phyloP scores from a whole-genome alignment of 2,797 vertebrate species.

The Galago senegalensis region DNA sequence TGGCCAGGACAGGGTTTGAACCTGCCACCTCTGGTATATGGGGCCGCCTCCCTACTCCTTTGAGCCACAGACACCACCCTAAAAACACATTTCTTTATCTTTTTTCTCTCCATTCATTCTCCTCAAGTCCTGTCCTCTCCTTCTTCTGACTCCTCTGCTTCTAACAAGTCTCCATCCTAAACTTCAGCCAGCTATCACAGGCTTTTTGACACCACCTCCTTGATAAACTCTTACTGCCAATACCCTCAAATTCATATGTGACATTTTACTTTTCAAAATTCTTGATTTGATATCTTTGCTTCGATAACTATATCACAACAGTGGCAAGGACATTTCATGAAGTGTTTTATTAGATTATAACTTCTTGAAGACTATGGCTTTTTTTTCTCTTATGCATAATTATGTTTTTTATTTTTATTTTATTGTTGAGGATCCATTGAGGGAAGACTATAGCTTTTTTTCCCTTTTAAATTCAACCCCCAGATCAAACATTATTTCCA shows the following conservation, averaged over 20 bases:
- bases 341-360: neutral
- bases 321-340: neutral
- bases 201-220: neutral
- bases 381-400: neutral
- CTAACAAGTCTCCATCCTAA: neutral
- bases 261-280: neutral
- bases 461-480: slow-evolving; percentile 40
- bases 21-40: too few species aligned
- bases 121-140: neutral
- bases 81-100: neutral
- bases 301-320: neutral
- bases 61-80: too few species aligned
- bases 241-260: neutral
- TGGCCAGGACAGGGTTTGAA: too few species aligned
- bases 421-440: too few species aligned
- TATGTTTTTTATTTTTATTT: too few species aligned
- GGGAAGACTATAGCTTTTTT: neutral
- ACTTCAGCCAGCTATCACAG: neutral
- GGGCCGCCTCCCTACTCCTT: too few species aligned
- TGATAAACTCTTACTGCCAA: neutral
- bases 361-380: neutral
- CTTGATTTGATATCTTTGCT: neutral
- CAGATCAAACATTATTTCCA: neutral
- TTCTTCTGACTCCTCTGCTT: neutral
- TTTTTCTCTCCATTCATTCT: neutral